Evolutionary conservation across 2,113 vertebrate species (phyloP).

Genomic region (Lepus americanus): DNA sequence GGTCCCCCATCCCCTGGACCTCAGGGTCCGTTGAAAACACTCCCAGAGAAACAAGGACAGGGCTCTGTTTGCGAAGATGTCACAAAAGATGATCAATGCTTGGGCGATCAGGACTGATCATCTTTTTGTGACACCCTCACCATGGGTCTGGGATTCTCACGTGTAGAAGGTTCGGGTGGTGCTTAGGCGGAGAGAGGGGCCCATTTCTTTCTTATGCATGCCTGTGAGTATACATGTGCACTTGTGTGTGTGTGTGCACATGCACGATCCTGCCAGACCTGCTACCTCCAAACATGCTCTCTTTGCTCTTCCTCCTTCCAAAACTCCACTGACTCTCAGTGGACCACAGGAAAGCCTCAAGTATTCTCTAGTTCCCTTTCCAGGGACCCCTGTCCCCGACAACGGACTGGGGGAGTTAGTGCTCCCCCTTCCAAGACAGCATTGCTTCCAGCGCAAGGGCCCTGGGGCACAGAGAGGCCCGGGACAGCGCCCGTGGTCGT

Average conservation of each 20-base stretch:
- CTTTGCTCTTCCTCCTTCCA: neutral
- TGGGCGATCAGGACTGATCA: neutral
- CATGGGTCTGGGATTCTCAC: neutral
- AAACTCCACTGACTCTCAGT: neutral
- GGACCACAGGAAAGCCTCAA: neutral
- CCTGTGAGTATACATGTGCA: rapidly evolving
- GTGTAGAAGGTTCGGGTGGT: neutral
- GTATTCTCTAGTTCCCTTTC: neutral
- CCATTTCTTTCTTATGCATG: neutral
- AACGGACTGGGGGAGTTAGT: neutral
- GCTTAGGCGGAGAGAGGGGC: neutral
- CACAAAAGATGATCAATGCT: neutral
- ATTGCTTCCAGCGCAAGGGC: neutral
- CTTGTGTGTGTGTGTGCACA: neutral
- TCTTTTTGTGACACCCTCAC: neutral
- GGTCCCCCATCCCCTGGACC: neutral
- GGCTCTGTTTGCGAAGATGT: neutral
- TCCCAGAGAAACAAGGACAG: neutral
- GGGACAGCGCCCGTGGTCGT: too few species aligned
- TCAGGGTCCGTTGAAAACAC: neutral
- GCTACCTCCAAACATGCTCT: neutral
- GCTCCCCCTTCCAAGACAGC: neutral
- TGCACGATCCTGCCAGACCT: neutral
- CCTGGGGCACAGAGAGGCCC: neutral
- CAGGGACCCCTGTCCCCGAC: neutral